A percentile compares a stretch with the other conserved stretches of the same genome.
phyloP scores from a whole-genome alignment of 2,888 invertebrate genomes.

The Drosophila bunnanda region DNA sequence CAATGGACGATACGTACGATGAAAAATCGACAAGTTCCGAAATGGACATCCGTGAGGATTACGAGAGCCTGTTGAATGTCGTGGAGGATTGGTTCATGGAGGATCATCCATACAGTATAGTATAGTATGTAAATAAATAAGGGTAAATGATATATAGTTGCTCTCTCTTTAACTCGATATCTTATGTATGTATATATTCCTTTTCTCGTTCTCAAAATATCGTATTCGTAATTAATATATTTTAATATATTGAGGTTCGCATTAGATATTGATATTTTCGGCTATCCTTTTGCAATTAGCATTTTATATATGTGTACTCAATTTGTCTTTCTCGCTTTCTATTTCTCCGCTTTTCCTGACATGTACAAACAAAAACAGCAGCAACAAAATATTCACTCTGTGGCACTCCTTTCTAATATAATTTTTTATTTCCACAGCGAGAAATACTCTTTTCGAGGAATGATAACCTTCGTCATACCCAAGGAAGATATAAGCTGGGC shows the following conservation, averaged over 20 bases:
- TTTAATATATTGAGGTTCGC: too few species aligned
- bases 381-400: background rate
- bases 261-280: too few species aligned
- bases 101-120: conserved; percentile 45
- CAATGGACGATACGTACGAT: accelerated
- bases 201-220: background rate
- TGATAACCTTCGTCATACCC: conserved; percentile 88
- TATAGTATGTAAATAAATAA: conserved; percentile 42
- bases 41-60: background rate
- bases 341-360: background rate
- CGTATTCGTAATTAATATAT: too few species aligned
- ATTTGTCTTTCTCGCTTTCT: too few species aligned
- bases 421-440: conserved; percentile 85
- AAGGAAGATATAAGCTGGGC: conserved; percentile 87
- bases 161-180: background rate
- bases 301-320: too few species aligned
- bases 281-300: too few species aligned
- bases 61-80: conserved; percentile 3
- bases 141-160: too few species aligned
- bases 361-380: background rate
- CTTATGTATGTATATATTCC: too few species aligned
- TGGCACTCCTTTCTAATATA: background rate
- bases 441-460: conserved; percentile 86
- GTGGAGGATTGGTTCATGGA: conserved; percentile 28
- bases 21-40: background rate